A percentile compares a stretch with the other conserved stretches of the same genome.
These are phyloP conservation scores for Cherax quadricarinatus DNA, from an alignment of 1,140 invertebrate genomes.

Conservation along the genomic window DNA sequence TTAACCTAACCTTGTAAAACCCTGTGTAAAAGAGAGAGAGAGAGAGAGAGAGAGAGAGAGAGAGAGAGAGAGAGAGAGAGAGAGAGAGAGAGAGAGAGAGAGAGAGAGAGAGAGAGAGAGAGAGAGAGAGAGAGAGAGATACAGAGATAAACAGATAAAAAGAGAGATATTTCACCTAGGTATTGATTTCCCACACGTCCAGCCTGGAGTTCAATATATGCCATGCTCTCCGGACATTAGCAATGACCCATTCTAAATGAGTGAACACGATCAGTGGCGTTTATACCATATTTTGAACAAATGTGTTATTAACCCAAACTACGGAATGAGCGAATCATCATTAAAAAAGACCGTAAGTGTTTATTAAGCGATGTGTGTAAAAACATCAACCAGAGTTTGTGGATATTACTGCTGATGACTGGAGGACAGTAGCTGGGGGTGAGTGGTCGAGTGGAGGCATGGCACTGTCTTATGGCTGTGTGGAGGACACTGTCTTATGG, in stretches of 20 bases:
- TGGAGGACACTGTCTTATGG: too few species aligned
- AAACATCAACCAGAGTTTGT: too few species aligned
- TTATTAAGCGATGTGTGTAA: not conserved
- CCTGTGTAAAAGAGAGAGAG: too few species aligned
- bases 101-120: too few species aligned
- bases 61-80: too few species aligned
- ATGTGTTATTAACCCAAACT: not conserved
- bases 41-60: too few species aligned
- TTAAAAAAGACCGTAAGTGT: not conserved
- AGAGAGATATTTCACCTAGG: not conserved
- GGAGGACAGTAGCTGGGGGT: too few species aligned
- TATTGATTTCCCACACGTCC: not conserved
- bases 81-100: too few species aligned
- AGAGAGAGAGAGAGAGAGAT: not conserved
- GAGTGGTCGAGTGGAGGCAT: too few species aligned
- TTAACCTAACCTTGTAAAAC: too few species aligned
- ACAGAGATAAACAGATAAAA: not conserved
- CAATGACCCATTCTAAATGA: not conserved
- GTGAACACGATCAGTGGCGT: not conserved
- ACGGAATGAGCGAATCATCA: not conserved
- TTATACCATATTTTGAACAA: not conserved
- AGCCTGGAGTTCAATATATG: not conserved
- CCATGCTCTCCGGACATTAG: not conserved
- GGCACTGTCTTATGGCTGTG: too few species aligned
- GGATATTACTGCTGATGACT: too few species aligned